Conservation (phyloP, 2,888 invertebrate species). For the Cantharis rustica region DNA sequence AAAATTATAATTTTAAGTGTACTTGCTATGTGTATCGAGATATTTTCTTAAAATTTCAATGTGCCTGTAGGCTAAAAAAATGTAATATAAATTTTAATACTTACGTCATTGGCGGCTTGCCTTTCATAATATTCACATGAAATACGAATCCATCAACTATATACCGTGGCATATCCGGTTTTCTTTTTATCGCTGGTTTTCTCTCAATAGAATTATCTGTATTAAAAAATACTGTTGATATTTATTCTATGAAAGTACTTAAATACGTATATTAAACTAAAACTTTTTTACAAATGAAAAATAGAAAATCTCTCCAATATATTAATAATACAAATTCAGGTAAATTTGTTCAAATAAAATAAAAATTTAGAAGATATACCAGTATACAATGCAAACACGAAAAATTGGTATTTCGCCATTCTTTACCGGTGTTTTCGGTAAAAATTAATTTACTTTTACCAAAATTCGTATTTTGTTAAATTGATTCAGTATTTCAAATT, state of each 20-base stretch:
- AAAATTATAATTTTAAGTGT: neutral
- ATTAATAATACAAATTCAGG: neutral
- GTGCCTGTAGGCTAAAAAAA: neutral
- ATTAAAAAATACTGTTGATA: conserved; percentile 32
- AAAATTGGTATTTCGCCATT: no score
- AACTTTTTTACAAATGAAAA: neutral
- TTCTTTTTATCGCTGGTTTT: conserved; percentile 37
- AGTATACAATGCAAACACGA: neutral
- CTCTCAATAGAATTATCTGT: conserved; percentile 33
- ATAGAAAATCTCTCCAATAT: neutral
- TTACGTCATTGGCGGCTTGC: conserved; percentile 53
- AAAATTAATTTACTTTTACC: no score
- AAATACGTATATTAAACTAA: neutral
- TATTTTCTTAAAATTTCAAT: neutral
- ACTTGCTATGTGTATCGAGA: neutral
- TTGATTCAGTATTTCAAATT: no score
- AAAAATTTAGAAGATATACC: neutral
- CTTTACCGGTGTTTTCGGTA: no score
- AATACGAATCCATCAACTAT: conserved; percentile 55
- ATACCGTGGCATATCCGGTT: conserved; percentile 52
- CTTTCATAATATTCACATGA: conserved; percentile 54
- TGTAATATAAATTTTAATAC: conserved; percentile 20
- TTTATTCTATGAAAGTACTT: neutral
- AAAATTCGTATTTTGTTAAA: no score
- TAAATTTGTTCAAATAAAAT: neutral